Base-by-base conservation (phyloP, 2,113 vertebrate species). In the Brachypodius melanocephalos region DNA sequence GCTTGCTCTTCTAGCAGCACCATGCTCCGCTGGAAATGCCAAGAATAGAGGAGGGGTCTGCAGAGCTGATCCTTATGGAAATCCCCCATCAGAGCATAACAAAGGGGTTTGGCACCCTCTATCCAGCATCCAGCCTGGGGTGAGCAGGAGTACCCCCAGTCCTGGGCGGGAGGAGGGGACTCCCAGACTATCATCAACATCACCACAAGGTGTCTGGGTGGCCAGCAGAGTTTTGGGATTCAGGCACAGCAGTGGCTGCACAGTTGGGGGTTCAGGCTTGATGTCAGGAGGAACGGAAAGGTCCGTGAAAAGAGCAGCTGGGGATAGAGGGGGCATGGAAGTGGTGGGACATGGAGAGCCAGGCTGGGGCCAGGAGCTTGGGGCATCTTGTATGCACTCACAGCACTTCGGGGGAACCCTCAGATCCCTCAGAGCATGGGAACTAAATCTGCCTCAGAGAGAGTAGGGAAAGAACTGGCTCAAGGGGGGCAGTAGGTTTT, bases 1-100 rank as follows among this genome's bases (percentile, higher is more conserved):
- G 91, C 84, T 96, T 55, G 5, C 46, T 62, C 85, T 74, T 72
- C 54, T 29, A 49, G 71, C 88, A 66, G 68, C 89, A 62, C 76
- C 4, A 5, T 28, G 69, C 43, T 82, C 58, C 0, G 0, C 59
- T 0, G 0, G 40, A 42, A 63, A 48, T 2, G 48, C 45, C 5
- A 3, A 59, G 42, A 66, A n/a, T 12, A 18, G 48, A 58, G 65
- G 67, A 67, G 40, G 61, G 63, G n/a, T 42, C 55, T 59, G 36
- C 51, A 61, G 43, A 63, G 34, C 31, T n/a, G n/a, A 9, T 45
- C 57, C 72, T 40, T 32, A 24, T 4, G 17, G 80, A 57, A 76
- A 28, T 15, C 12, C 43, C 40, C 43, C 5, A 3, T 49, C 3
- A 25, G 69, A 63, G 42, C 4, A 1, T 4, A 9, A 28, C 1